Percentiles rank a stretch among this genome's conserved stretches.
Evolutionary conservation across 2,797 vertebrate genomes (phyloP).

Genomic region (Pangasius djambal): DNA sequence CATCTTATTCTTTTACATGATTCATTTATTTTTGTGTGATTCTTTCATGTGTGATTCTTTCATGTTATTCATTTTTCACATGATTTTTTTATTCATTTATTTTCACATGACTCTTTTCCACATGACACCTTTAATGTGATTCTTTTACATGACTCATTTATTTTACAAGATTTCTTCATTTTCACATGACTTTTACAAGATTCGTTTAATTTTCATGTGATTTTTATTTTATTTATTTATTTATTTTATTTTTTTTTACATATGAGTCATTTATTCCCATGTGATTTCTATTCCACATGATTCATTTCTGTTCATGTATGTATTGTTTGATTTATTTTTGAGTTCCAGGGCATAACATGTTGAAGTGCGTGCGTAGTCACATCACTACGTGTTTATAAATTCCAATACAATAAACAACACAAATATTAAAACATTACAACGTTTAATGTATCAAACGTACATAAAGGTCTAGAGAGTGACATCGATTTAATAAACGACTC

Average conservation of each 20-base stretch:
- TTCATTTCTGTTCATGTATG: neutral
- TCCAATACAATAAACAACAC: neutral
- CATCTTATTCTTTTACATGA: neutral
- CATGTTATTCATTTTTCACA: too few relatives aligned
- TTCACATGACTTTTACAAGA: neutral
- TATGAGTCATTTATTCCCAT: neutral
- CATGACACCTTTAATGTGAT: neutral
- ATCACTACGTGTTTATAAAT: neutral
- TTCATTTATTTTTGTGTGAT: neutral
- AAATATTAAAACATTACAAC: neutral
- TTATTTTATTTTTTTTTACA: neutral
- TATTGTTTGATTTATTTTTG: neutral
- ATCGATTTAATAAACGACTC: slow-evolving; percentile 10
- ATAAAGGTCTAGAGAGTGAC: neutral
- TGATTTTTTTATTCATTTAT: neutral
- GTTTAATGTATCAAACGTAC: neutral
- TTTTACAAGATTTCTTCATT: neutral
- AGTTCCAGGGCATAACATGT: neutral
- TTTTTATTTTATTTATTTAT: too few relatives aligned
- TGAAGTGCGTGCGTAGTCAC: neutral
- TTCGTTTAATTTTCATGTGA: neutral
- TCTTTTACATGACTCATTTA: neutral
- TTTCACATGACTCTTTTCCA: neutral
- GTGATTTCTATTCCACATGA: too few relatives aligned
- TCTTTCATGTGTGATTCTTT: too few relatives aligned